Evolutionary conservation across 2,888 invertebrate genomes (phyloP).

Genomic region (Cerastis rubricosa): DNA sequence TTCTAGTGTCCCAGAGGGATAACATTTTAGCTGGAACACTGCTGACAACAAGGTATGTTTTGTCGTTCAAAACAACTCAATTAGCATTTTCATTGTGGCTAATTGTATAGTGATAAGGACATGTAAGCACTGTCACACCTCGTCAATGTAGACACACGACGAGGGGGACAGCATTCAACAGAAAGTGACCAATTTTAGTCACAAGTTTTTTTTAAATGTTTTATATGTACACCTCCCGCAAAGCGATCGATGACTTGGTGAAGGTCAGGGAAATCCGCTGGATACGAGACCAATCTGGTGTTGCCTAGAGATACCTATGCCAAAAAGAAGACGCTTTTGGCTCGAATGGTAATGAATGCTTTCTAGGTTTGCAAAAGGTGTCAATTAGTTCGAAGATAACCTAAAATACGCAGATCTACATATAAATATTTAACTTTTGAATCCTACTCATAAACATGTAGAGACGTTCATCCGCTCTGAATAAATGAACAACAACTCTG

Average conservation of each 20-base stretch:
- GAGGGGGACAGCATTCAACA: conserved; percentile 45
- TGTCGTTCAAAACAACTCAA: conserved; percentile 80
- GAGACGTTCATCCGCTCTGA: conserved; percentile 59
- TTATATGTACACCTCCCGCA: background rate
- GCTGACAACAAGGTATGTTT: conserved; percentile 76
- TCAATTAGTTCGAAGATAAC: conserved; percentile 13
- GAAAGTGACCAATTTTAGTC: conserved; percentile 21
- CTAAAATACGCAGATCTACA: conserved; percentile 25
- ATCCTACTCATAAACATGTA: conserved; percentile 40
- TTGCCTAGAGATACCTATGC: background rate
- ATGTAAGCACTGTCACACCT: conserved; percentile 80
- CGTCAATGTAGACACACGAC: conserved; percentile 69
- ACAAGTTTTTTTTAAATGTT: background rate
- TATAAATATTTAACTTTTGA: conserved; percentile 31
- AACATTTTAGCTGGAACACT: conserved; percentile 70
- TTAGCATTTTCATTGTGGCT: conserved; percentile 83
- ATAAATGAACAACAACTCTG: conserved; percentile 57
- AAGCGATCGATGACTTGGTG: background rate
- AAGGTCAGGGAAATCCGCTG: background rate
- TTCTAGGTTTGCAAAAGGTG: background rate
- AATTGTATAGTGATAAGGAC: conserved; percentile 78
- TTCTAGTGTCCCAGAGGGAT: conserved; percentile 63
- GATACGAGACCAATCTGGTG: background rate
- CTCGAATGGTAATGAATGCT: background rate
- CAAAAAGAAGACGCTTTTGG: background rate